These are phyloP conservation scores for Notechis scutatus DNA, from an alignment of 2,113 vertebrate genomes.

Conservation along the genomic window DNA sequence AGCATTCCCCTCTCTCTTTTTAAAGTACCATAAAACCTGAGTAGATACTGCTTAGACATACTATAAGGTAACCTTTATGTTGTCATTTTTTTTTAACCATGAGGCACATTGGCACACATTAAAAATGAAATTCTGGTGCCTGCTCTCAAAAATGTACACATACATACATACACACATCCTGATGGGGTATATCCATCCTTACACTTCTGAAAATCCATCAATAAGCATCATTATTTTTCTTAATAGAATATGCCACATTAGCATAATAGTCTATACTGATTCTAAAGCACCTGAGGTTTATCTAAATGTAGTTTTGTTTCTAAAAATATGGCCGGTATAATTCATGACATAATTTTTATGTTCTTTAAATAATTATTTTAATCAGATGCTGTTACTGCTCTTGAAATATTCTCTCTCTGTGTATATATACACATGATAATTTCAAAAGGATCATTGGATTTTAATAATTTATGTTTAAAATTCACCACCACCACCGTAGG, in stretches of 20 bases:
- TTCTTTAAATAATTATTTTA: background rate
- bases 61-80: no score
- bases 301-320: background rate
- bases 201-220: background rate
- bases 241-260: constrained; percentile 32
- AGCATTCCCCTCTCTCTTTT: background rate
- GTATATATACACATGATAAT: constrained; percentile 32
- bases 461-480: constrained; percentile 64
- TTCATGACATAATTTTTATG: background rate
- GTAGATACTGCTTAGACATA: no score
- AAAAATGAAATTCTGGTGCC: no score
- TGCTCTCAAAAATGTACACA: no score
- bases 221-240: constrained; percentile 28
- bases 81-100: no score
- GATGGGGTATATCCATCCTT: constrained; percentile 12
- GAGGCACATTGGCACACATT: no score
- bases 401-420: background rate
- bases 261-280: background rate
- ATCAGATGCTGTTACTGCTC: background rate
- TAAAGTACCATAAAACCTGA: no score
- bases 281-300: constrained; percentile 22
- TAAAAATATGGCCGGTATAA: background rate
- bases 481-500: background rate
- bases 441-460: constrained; percentile 50
- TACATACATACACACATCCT: no score